Evolutionary conservation across 2,797 vertebrate genomes (phyloP).

Genomic region (Ctenopoma kingsleyae): DNA sequence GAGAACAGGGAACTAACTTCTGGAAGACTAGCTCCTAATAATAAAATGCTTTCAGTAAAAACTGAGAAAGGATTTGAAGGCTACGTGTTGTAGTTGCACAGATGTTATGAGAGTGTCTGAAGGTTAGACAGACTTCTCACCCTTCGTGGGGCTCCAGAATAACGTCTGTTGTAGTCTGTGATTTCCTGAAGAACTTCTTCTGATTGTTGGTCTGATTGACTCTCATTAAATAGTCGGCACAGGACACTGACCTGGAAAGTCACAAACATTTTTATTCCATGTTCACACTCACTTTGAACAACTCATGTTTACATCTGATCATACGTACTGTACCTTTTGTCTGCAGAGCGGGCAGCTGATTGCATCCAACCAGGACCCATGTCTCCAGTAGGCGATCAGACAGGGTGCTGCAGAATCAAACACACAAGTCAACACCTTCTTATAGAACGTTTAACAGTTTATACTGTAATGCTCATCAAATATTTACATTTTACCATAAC

Average conservation of each 20-base stretch:
- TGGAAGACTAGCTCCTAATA: neutral
- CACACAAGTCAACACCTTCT: neutral
- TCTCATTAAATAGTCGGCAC: constrained; percentile 82
- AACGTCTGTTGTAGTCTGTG: constrained; percentile 88
- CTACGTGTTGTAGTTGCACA: neutral
- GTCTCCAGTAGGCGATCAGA: constrained; percentile 89
- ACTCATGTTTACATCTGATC: neutral
- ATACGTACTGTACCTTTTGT: constrained; percentile 83
- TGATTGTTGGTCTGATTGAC: constrained; percentile 78
- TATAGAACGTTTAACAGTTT: neutral
- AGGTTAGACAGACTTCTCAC: constrained; percentile 69
- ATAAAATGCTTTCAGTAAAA: neutral
- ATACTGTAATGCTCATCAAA: neutral
- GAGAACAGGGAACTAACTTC: neutral
- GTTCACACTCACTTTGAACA: neutral
- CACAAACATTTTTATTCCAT: neutral
- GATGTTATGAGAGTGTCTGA: neutral
- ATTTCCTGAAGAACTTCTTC: constrained; percentile 81
- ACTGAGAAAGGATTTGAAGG: neutral
- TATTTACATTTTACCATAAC: neutral
- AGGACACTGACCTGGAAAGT: constrained; percentile 84
- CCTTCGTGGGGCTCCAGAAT: constrained; percentile 86
- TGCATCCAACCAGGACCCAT: constrained; percentile 86
- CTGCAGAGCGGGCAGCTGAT: constrained; percentile 90
- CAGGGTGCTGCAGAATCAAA: constrained; percentile 83